These are phyloP conservation scores for Eucidaris tribuloides DNA, from an alignment of 35 echinoderm and acorn worm species.

Conservation along the genomic window DNA sequence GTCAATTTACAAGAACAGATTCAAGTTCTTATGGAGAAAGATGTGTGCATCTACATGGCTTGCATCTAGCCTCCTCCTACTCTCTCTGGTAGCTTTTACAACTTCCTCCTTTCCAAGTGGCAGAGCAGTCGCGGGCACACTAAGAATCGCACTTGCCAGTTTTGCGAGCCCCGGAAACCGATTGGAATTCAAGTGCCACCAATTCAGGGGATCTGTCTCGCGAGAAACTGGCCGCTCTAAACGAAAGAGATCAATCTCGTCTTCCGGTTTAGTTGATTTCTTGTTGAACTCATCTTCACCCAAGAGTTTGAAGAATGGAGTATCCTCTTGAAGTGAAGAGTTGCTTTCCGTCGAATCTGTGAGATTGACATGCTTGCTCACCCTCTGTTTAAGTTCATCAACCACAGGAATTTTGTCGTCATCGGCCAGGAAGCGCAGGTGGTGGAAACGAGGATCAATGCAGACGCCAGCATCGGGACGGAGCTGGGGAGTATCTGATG, in stretches of 20 bases:
- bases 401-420: not conserved
- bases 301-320: not conserved
- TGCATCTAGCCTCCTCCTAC: not conserved
- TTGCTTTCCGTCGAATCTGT: not conserved
- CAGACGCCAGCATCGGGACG: conserved; percentile 1
- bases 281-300: conserved; percentile 30
- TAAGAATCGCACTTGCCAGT: not conserved
- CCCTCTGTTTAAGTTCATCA: not conserved
- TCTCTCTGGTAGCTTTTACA: not conserved
- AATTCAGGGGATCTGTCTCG: conserved; percentile 8
- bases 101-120: not conserved
- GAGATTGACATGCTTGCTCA: no score
- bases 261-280: not conserved
- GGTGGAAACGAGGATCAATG: conserved; percentile 19
- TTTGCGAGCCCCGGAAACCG: not conserved
- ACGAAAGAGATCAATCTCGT: conserved; percentile 17
- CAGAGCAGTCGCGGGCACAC: not conserved
- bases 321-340: not conserved
- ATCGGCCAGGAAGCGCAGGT: conserved; percentile 16
- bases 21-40: not conserved
- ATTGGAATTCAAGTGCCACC: conserved; percentile 5
- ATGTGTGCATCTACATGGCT: conserved; percentile 11
- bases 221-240: conserved; percentile 13
- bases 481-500: conserved; percentile 18
- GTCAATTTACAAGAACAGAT: not conserved